Conservation (phyloP, 2,113 vertebrate species). For the Vulpes ferrilata region DNA sequence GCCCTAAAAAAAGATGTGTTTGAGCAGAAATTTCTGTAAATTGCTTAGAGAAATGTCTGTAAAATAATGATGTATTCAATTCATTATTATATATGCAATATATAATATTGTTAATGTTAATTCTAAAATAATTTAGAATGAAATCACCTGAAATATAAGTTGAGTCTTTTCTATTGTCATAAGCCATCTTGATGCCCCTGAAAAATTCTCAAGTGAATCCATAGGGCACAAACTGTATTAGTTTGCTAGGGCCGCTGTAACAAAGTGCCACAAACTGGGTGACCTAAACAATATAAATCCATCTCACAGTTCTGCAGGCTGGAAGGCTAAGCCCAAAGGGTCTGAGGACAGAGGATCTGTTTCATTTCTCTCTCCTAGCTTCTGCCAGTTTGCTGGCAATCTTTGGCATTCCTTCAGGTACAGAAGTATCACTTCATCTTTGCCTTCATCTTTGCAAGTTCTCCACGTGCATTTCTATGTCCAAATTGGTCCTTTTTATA, state of each 20-base stretch:
- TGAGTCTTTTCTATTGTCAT: background rate
- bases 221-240: background rate
- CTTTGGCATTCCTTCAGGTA: background rate
- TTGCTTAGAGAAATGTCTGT: background rate
- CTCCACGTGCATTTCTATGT: background rate
- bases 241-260: background rate
- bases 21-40: constrained; percentile 40
- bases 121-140: constrained; percentile 37
- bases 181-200: background rate
- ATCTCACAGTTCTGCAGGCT: background rate
- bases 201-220: constrained; percentile 2
- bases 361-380: background rate
- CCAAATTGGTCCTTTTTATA: background rate
- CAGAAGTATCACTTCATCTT: background rate
- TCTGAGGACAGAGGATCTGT: background rate
- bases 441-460: background rate
- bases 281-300: background rate
- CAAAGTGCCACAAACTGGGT: background rate
- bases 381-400: background rate
- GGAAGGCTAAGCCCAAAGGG: background rate
- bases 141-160: background rate
- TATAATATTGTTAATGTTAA: background rate
- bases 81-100: background rate
- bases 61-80: background rate
- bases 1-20: background rate